phyloP scores from a whole-genome alignment of 2,797 vertebrate species.

The Emys orbicularis region DNA sequence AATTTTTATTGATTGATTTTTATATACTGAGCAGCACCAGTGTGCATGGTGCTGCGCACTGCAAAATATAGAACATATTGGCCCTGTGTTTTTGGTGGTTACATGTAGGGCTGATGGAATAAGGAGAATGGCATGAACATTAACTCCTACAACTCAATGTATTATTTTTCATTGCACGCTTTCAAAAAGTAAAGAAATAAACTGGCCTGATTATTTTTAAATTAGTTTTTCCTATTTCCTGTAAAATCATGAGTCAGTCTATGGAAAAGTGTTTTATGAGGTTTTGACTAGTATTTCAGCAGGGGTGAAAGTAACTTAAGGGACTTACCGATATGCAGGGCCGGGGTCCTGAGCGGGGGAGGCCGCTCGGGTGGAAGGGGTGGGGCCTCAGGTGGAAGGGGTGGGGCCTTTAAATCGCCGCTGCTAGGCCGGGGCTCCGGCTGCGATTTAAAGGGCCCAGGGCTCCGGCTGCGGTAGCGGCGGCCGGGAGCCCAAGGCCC shows the following conservation, averaged over 20 bases:
- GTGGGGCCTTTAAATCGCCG: too few species aligned
- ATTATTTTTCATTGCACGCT: background rate
- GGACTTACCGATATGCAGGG: too few species aligned
- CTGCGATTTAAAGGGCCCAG: too few species aligned
- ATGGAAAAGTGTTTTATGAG: background rate
- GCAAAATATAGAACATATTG: background rate
- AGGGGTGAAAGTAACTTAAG: too few species aligned
- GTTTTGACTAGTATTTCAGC: background rate
- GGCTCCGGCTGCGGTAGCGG: too few species aligned
- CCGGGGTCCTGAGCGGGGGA: too few species aligned
- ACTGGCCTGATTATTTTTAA: background rate
- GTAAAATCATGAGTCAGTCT: background rate
- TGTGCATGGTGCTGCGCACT: background rate
- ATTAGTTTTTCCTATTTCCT: background rate
- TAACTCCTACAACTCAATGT: background rate
- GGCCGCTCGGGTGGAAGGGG: too few species aligned
- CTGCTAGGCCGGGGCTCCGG: too few species aligned
- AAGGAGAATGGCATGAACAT: background rate
- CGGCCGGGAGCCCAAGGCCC: too few species aligned
- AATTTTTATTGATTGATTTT: background rate
- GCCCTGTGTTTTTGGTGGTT: background rate
- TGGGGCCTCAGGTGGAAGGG: too few species aligned
- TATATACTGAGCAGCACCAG: background rate
- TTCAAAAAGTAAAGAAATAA: background rate
- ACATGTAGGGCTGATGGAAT: background rate